Evolutionary conservation across 2,797 vertebrate species (phyloP).

Genomic region (Acridotheres tristis): DNA sequence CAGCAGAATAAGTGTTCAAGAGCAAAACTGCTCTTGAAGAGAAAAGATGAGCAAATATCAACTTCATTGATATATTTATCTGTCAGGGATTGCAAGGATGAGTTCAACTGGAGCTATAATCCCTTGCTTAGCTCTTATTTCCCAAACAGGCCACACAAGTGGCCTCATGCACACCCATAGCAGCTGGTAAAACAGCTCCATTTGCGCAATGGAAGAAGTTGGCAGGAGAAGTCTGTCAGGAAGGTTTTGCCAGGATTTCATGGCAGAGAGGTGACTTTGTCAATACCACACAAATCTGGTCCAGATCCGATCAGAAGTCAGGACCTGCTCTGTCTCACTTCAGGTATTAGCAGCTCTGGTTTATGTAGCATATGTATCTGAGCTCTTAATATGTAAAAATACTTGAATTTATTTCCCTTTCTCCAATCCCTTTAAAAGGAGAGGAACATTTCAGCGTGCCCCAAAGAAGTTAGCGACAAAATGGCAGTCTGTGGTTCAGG

Average conservation of each 20-base stretch:
- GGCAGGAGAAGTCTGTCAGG: neutral
- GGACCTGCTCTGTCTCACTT: neutral
- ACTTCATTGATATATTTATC: neutral
- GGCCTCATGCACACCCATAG: neutral
- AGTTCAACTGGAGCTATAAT: neutral
- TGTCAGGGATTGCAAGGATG: neutral
- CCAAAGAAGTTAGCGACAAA: neutral
- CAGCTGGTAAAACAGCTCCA: constrained; percentile 18
- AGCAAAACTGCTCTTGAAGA: neutral
- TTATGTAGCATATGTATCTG: neutral
- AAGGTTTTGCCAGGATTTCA: neutral
- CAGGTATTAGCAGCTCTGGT: neutral
- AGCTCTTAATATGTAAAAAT: neutral
- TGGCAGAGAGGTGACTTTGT: neutral
- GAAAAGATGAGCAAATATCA: neutral
- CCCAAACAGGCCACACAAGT: constrained; percentile 34
- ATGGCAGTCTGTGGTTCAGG: neutral
- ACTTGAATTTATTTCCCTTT: neutral
- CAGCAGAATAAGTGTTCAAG: neutral
- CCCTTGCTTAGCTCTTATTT: neutral
- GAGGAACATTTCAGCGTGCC: rapidly evolving
- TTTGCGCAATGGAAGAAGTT: constrained; percentile 22
- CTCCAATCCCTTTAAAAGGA: neutral
- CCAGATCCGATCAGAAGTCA: neutral
- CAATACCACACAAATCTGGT: neutral